These are phyloP conservation scores for Elephantulus edwardii DNA, from an alignment of 2,113 vertebrate species.

Conservation along the genomic window DNA sequence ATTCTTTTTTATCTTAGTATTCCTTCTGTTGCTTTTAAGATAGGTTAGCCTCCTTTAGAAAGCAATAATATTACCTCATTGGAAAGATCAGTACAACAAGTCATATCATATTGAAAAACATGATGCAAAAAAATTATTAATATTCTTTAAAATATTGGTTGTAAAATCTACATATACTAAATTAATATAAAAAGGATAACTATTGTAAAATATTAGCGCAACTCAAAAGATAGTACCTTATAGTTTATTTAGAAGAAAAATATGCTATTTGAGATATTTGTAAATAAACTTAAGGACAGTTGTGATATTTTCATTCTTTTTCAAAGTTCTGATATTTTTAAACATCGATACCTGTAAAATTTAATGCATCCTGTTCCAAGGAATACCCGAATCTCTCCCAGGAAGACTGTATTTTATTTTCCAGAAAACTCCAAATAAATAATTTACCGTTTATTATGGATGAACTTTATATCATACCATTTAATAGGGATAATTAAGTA, in stretches of 20 bases:
- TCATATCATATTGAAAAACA: neutral
- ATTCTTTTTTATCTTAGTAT: constrained; percentile 26
- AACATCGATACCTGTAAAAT: neutral
- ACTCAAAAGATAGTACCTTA: neutral
- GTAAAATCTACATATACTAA: neutral
- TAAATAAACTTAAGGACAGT: neutral
- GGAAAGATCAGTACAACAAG: neutral
- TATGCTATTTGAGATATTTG: neutral
- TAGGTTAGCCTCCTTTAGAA: constrained; percentile 37
- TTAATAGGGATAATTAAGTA: no score
- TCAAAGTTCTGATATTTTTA: neutral
- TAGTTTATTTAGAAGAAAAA: neutral
- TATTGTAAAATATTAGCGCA: neutral
- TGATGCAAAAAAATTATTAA: neutral
- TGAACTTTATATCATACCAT: no score
- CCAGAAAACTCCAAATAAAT: neutral
- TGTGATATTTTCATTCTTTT: no score
- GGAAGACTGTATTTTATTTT: neutral
- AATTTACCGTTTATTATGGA: neutral
- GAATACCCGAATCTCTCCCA: neutral
- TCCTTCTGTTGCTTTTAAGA: constrained; percentile 34
- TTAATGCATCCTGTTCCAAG: no score
- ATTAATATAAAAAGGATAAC: neutral
- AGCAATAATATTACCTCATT: constrained; percentile 23
- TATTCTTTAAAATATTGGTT: neutral